Conservation (phyloP, 2,888 invertebrate species). For the Eupithecia subfuscata region DNA sequence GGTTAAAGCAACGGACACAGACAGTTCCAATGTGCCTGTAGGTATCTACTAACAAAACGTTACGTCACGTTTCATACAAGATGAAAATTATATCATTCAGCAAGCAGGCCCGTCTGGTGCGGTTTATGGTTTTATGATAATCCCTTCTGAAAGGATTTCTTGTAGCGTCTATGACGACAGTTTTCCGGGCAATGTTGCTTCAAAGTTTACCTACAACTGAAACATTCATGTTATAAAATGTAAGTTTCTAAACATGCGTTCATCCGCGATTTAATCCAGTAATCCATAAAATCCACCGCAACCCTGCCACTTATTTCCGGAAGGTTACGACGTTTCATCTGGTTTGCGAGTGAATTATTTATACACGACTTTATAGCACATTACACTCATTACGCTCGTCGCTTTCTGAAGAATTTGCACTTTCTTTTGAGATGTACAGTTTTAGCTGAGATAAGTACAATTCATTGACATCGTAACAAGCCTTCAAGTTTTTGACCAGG, state of each 20-base stretch:
- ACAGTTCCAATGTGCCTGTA: not conserved
- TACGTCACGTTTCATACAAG: not conserved
- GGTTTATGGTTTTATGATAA: not conserved
- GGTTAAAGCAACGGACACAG: not conserved
- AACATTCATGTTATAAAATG: not conserved
- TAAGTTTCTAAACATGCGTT: not conserved
- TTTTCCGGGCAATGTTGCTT: not conserved
- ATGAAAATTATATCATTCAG: not conserved
- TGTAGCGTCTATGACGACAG: not conserved
- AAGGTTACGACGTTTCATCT: slow-evolving; percentile 21
- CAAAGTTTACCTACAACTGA: not conserved
- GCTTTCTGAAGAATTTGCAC: not conserved
- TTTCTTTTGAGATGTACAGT: not conserved
- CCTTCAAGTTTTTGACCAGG: not conserved
- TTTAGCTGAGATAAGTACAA: not conserved
- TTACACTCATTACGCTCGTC: slow-evolving; percentile 5
- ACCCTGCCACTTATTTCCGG: slow-evolving; percentile 22
- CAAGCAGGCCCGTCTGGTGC: not conserved
- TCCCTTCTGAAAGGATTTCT: not conserved
- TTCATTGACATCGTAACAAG: not conserved
- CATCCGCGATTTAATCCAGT: not conserved
- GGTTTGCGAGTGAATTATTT: slow-evolving; percentile 24
- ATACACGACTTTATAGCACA: slow-evolving; percentile 16
- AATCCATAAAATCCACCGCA: slow-evolving; percentile 14
- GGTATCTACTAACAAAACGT: not conserved